These are phyloP conservation scores for Brevimyrus niger DNA, from an alignment of 2,113 vertebrate species.

Conservation along the genomic window DNA sequence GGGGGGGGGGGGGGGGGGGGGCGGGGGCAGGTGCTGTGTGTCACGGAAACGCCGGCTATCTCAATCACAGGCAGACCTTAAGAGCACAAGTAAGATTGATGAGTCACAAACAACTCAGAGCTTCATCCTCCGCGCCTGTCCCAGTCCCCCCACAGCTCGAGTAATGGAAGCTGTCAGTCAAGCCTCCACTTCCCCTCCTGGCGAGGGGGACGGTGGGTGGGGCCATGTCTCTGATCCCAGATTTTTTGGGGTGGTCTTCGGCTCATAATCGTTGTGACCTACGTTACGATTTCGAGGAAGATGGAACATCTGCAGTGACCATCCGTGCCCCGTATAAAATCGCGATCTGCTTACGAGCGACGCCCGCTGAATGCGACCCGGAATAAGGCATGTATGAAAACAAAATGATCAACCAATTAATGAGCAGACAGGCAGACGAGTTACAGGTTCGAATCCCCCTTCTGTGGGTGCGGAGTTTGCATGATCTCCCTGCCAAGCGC, in stretches of 20 bases:
- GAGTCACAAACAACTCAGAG: constrained; percentile 41
- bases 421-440: background rate
- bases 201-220: background rate
- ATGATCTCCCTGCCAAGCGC: background rate
- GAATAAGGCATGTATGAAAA: background rate
- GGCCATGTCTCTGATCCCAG: background rate
- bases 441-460: background rate
- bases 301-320: background rate
- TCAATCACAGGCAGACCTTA: constrained; percentile 44
- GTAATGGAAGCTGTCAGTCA: constrained; percentile 64
- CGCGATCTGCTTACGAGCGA: background rate
- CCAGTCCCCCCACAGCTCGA: constrained; percentile 55
- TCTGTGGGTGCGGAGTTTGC: background rate
- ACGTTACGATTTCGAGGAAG: background rate
- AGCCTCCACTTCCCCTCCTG: background rate
- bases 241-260: background rate
- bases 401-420: background rate
- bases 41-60: constrained; percentile 60
- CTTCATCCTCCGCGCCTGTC: constrained; percentile 51
- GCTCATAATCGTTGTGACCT: background rate
- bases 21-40: constrained; percentile 36
- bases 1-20: constrained; percentile 39
- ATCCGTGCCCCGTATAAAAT: background rate
- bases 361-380: background rate
- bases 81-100: constrained; percentile 54